Conservation (phyloP, 1,140 invertebrate species). For the Drosophila kikkawai region DNA sequence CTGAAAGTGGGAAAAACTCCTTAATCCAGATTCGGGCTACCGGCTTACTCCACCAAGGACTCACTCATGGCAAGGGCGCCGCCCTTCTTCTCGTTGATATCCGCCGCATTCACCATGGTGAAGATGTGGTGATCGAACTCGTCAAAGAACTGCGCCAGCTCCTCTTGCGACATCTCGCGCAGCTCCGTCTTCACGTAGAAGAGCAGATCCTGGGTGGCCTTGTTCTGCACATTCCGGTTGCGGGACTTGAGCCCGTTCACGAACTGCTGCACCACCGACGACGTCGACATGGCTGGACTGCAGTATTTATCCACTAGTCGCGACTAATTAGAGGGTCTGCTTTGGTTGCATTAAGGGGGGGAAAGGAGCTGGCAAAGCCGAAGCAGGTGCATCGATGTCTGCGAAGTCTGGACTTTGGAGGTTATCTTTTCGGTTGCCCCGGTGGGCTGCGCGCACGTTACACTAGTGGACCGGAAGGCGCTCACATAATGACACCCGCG, state of each 20-base stretch:
- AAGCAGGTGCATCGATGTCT: conserved; percentile 61
- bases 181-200: conserved; percentile 97
- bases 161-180: conserved; percentile 95
- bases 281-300: conserved; percentile 67
- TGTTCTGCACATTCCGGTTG: conserved; percentile 93
- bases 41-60: conserved; percentile 43
- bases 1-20: conserved; percentile 85
- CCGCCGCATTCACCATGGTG: conserved; percentile 96
- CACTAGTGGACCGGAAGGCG: background rate
- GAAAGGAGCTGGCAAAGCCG: conserved; percentile 6
- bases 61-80: conserved; percentile 97
- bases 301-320: conserved; percentile 4
- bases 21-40: background rate
- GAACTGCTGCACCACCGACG: conserved; percentile 90
- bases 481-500: conserved; percentile 10
- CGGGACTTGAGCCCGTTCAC: conserved; percentile 95
- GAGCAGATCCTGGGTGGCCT: conserved; percentile 94
- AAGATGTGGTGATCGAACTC: conserved; percentile 98
- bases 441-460: conserved; percentile 4
- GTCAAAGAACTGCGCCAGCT: conserved; percentile 95
- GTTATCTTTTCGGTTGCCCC: conserved; percentile 36
- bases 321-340: conserved; percentile 5
- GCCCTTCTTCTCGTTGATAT: conserved; percentile 97
- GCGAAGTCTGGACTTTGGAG: conserved; percentile 34
- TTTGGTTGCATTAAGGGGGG: conserved; percentile 15